Percentiles rank a stretch among this genome's conserved stretches.
Evolutionary conservation across 1,140 invertebrate genomes (phyloP).

Genomic region (Leptoteleia sp.): DNA sequence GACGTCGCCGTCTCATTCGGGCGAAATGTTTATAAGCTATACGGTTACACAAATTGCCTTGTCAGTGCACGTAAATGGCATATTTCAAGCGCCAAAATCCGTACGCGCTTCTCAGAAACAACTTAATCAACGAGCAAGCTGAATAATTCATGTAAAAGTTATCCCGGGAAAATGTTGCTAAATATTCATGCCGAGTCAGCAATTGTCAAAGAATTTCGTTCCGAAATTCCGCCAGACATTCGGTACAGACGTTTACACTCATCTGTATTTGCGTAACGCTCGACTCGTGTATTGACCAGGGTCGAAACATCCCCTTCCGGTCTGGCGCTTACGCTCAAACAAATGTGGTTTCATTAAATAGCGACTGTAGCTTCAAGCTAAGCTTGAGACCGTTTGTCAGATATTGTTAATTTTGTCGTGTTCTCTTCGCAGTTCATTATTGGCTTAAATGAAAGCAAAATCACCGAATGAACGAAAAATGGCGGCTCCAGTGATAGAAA

Average conservation of each 20-base stretch:
- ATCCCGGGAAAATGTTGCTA: slow-evolving; percentile 45
- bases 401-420: slow-evolving; percentile 6
- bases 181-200: slow-evolving; percentile 52
- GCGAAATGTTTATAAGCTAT: slow-evolving; percentile 10
- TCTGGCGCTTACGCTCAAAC: slow-evolving; percentile 2
- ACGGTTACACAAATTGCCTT: slow-evolving; percentile 31
- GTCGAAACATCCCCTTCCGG: slow-evolving; percentile 14
- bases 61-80: slow-evolving; percentile 8
- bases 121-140: slow-evolving; percentile 36
- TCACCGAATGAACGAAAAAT: slow-evolving; percentile 67
- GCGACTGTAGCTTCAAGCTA: neutral
- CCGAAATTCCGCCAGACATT: slow-evolving; percentile 23
- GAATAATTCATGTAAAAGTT: slow-evolving; percentile 59
- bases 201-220: slow-evolving; percentile 46
- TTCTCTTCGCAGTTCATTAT: slow-evolving; percentile 17
- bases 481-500: slow-evolving; percentile 81
- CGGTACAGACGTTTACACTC: slow-evolving; percentile 16
- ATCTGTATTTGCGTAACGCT: slow-evolving; percentile 14
- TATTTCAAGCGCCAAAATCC: slow-evolving; percentile 18
- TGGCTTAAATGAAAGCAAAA: slow-evolving; percentile 51
- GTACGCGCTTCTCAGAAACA: slow-evolving; percentile 1
- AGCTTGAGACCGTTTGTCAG: neutral
- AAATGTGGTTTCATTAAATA: slow-evolving; percentile 8
- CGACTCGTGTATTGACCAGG: slow-evolving; percentile 29
- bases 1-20: neutral